Evolutionary conservation across 2,888 invertebrate species (phyloP).

Genomic region (Epiblema foenella): DNA sequence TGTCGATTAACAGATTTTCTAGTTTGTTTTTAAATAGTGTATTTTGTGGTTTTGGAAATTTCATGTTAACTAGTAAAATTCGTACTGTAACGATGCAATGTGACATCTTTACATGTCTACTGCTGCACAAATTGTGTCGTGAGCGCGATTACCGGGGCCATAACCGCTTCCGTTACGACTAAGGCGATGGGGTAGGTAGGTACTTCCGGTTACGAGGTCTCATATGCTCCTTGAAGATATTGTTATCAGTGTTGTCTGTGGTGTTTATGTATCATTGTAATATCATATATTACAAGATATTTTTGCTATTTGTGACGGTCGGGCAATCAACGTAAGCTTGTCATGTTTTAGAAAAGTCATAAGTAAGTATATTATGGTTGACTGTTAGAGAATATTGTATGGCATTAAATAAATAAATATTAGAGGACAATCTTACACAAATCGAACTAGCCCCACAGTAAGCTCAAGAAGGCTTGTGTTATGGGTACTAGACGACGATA

Average conservation of each 20-base stretch:
- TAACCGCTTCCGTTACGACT: constrained; percentile 1
- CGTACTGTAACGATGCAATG: neutral
- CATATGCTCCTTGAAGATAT: neutral
- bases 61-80: neutral
- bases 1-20: too few species aligned
- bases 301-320: neutral
- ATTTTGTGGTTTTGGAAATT: too few species aligned
- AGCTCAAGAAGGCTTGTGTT: too few species aligned
- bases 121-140: constrained; percentile 1
- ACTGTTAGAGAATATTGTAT: too few species aligned
- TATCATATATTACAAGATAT: neutral
- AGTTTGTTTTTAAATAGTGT: too few species aligned
- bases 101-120: neutral
- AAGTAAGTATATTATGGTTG: too few species aligned
- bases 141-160: constrained; percentile 10
- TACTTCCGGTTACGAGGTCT: constrained; percentile 1
- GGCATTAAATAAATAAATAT: too few species aligned
- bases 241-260: neutral
- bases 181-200: constrained; percentile 6
- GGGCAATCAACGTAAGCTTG: too few species aligned
- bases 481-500: too few species aligned
- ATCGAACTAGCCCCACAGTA: too few species aligned
- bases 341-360: too few species aligned
- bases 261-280: neutral
- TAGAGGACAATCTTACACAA: too few species aligned